Base-by-base conservation (phyloP, 2,113 vertebrate species). In the Pagrus major region DNA sequence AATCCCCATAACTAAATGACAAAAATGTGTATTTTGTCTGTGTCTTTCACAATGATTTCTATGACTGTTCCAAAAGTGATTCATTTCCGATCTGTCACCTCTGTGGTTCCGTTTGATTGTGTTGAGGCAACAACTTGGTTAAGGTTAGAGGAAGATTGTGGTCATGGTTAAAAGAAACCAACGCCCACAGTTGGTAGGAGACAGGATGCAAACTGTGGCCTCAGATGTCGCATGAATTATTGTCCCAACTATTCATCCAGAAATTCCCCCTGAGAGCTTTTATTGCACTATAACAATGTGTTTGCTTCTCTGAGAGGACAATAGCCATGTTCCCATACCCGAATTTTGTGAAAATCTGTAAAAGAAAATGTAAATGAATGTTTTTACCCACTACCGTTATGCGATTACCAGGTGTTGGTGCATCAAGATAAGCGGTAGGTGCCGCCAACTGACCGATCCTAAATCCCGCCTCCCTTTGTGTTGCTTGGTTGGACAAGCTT, bases 91-190 rank as follows among this genome's bases (percentile, higher is more conserved):
- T 29, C 39, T 14, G 31, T 35, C 16, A 51, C 8, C 33, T 47
- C 14, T 58, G 51, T 27, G 42, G 41, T 46, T 7, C 5, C 7
- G 8, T 64, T 46, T 64, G 47, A 16, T 44, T 58, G 11, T 25
- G 35, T 23, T 55, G 37, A 61, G 27, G 35, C 15, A 47, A 23
- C 20, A 1, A 25, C 10, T 33, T 35, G 33, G 51, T 44, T 41
- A 39, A 9, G 3, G 20, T 69, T 12, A 16, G 7, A 11, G 33
- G 25, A 51, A 14, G 15, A 70, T 23, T 60, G 52, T 52, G 68
- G 52, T 67, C 42, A n/a, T 33, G 31, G 31, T 65, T 58, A 15
- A 35, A 65, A 71, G 16, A 58, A 71, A 65, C 15, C 8, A 35
- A 37, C 14, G 21, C 47, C 21, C 20, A 63, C 47, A 55, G 23